phyloP scores from a whole-genome alignment of 2,113 vertebrate species.

The Labrus mixtus region DNA sequence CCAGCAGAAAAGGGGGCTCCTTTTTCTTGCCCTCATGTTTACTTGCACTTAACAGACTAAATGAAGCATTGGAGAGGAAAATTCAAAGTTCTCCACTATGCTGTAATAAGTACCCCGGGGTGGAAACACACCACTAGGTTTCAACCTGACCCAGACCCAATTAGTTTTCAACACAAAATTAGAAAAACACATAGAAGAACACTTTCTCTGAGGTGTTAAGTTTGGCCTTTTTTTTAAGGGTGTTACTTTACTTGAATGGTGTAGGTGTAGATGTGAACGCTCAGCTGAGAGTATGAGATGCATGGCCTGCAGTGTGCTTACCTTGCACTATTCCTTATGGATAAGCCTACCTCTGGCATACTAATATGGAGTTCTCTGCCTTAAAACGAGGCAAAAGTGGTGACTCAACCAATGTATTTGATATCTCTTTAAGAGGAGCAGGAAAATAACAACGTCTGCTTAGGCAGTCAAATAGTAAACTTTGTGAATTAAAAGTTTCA shows the following conservation, averaged over 20 bases:
- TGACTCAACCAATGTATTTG: constrained; percentile 1
- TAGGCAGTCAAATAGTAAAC: not conserved
- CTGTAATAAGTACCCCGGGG: constrained; percentile 33
- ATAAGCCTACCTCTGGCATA: constrained; percentile 18
- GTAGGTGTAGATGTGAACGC: constrained; percentile 10
- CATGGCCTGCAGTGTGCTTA: constrained; percentile 36
- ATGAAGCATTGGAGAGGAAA: constrained; percentile 41
- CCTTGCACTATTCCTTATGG: constrained; percentile 28
- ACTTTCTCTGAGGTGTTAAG: constrained; percentile 7
- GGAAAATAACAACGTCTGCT: constrained; percentile 1
- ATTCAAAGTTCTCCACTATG: constrained; percentile 28
- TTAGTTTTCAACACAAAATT: constrained; percentile 10
- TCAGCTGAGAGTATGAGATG: not conserved
- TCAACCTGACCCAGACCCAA: constrained; percentile 30
- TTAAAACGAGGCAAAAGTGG: not conserved
- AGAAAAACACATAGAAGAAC: constrained; percentile 13
- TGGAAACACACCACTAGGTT: constrained; percentile 17
- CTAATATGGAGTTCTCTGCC: not conserved
- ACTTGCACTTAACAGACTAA: constrained; percentile 35
- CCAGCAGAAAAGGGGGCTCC: not conserved
- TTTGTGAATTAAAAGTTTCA: not conserved
- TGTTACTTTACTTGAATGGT: constrained; percentile 34
- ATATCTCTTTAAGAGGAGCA: not conserved
- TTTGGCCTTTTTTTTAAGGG: no score
- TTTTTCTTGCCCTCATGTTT: constrained; percentile 15